These are phyloP conservation scores for Choloepus hoffmanni DNA, from an alignment of 2,113 vertebrate genomes.

Conservation along the genomic window DNA sequence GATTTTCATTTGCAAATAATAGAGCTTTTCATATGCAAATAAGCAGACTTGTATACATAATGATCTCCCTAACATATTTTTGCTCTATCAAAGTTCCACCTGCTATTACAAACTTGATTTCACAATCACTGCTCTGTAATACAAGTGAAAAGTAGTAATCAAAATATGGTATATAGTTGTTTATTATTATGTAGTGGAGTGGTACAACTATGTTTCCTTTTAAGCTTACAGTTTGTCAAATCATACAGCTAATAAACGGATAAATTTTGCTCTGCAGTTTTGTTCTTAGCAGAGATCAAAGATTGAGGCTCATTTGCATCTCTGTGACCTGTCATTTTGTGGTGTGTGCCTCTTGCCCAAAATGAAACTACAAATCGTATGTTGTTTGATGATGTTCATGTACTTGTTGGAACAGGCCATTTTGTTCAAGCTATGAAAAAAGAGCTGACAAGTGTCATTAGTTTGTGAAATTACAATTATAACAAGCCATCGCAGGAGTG, in stretches of 20 bases:
- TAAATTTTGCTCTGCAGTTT: conserved; percentile 42
- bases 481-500: neutral
- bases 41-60: neutral
- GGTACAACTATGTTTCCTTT: neutral
- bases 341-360: conserved; percentile 56
- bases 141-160: conserved; percentile 9
- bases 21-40: neutral
- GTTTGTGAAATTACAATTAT: conserved; percentile 53
- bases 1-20: neutral
- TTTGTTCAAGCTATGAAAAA: conserved; percentile 19
- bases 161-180: neutral
- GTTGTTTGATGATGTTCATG: neutral
- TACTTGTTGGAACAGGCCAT: conserved; percentile 60
- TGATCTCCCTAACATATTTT: neutral
- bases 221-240: conserved; percentile 64
- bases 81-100: neutral
- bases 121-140: neutral
- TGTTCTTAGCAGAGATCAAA: conserved; percentile 70
- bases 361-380: conserved; percentile 61
- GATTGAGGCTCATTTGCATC: conserved; percentile 40
- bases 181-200: neutral
- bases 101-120: conserved; percentile 48
- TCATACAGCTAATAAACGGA: conserved; percentile 52
- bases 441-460: conserved; percentile 53
- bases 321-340: conserved; percentile 52